Conservation (phyloP, 2,797 vertebrate genomes). For the Parauchenoglanis punctatus region DNA sequence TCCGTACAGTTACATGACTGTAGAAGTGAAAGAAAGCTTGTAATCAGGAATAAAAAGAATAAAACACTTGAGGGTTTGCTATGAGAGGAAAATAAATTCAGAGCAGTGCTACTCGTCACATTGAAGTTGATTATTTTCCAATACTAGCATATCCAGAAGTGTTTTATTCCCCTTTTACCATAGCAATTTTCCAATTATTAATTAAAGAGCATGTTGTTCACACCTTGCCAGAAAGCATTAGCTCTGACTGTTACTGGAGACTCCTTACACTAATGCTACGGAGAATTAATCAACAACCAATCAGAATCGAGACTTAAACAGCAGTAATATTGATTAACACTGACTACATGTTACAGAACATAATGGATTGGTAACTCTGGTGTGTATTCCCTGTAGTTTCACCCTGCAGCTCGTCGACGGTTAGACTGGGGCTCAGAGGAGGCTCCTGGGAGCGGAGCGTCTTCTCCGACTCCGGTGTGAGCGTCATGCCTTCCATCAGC, state of each 20-base stretch:
- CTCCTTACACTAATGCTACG: background rate
- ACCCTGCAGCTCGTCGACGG: constrained; percentile 79
- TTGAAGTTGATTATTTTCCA: no score
- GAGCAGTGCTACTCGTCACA: no score
- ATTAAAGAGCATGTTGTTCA: background rate
- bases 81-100: background rate
- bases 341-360: no score
- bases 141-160: background rate
- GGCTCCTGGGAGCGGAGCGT: constrained; percentile 79
- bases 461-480: constrained; percentile 86
- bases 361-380: background rate
- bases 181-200: background rate
- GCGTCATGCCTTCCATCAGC: constrained; percentile 86
- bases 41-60: background rate
- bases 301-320: background rate
- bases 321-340: background rate
- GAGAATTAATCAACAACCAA: background rate
- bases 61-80: background rate
- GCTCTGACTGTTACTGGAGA: background rate
- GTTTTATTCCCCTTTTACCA: background rate
- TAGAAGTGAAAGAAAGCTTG: background rate
- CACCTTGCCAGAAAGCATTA: background rate
- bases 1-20: background rate
- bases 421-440: constrained; percentile 72
- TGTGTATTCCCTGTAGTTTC: constrained; percentile 37